These are phyloP conservation scores for Pelobates cultripes DNA, from an alignment of 2,797 vertebrate species.

Conservation along the genomic window DNA sequence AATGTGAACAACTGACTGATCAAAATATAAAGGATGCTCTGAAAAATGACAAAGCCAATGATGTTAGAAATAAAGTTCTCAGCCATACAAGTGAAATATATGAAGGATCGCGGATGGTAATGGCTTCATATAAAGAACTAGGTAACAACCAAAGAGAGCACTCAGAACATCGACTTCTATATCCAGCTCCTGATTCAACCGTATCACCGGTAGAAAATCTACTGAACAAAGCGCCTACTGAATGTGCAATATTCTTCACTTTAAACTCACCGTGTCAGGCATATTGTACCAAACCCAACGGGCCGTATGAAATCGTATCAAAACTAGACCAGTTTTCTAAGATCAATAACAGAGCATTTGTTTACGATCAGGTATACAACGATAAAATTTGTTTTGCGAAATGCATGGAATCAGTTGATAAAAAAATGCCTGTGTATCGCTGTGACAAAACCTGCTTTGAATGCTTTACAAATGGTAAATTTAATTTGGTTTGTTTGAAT, in stretches of 20 bases:
- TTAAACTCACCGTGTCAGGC: constrained; percentile 12
- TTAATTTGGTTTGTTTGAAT: too few species aligned
- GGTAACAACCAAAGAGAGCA: not conserved
- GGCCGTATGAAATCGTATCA: not conserved
- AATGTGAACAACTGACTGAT: not conserved
- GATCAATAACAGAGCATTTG: not conserved
- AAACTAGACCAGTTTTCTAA: not conserved
- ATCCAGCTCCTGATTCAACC: not conserved
- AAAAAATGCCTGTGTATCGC: not conserved
- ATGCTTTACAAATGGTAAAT: not conserved
- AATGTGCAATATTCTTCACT: constrained; percentile 12
- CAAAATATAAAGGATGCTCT: too few species aligned
- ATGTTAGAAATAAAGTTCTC: not conserved
- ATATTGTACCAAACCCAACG: not conserved
- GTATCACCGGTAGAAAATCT: not conserved
- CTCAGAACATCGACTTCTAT: constrained; percentile 10
- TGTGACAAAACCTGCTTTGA: constrained; percentile 8
- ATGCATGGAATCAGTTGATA: not conserved
- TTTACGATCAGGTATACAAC: not conserved
- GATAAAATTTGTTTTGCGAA: not conserved
- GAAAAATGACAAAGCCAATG: not conserved
- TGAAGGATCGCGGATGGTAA: not conserved
- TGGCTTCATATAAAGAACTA: not conserved
- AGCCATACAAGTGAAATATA: not conserved
- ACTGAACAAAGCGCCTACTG: not conserved